Percentiles rank a stretch among this genome's conserved stretches.
These are phyloP conservation scores for Caenorhabditis tropicalis DNA, from an alignment of 1,140 invertebrate species.

Conservation along the genomic window DNA sequence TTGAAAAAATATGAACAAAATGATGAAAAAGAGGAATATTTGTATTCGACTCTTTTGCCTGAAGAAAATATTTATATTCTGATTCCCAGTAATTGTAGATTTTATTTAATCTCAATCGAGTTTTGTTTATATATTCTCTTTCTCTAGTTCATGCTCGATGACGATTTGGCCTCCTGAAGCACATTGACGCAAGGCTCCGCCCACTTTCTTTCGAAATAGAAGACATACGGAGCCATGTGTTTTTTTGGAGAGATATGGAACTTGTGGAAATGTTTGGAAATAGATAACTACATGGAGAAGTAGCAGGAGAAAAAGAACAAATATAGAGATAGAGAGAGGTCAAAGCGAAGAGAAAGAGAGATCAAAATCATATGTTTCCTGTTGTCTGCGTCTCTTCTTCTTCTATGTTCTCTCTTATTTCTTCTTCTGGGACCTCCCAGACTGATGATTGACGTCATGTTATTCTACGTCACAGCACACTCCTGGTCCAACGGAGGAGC, in stretches of 20 bases:
- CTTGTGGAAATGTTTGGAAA: not conserved
- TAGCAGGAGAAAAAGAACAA: conserved; percentile 16
- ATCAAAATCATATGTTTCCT: not conserved
- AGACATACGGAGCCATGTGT: not conserved
- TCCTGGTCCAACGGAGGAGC: not conserved
- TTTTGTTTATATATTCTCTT: too few relatives aligned
- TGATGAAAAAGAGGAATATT: too few relatives aligned
- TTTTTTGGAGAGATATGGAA: too few relatives aligned
- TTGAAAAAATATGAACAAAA: too few relatives aligned
- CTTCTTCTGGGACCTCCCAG: not conserved
- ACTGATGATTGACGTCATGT: not conserved
- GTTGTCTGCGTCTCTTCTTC: not conserved
- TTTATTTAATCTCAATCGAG: too few relatives aligned
- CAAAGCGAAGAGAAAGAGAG: not conserved
- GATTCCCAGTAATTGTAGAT: too few relatives aligned
- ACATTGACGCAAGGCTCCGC: not conserved
- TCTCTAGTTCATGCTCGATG: not conserved
- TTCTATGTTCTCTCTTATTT: not conserved
- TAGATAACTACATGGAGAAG: not conserved
- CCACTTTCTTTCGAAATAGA: not conserved
- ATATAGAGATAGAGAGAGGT: not conserved
- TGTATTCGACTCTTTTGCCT: too few relatives aligned
- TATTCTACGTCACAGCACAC: not conserved
- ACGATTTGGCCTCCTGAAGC: not conserved
- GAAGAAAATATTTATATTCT: too few relatives aligned